phyloP scores from a whole-genome alignment of 2,888 invertebrate species.

The Orchesella flavescens region DNA sequence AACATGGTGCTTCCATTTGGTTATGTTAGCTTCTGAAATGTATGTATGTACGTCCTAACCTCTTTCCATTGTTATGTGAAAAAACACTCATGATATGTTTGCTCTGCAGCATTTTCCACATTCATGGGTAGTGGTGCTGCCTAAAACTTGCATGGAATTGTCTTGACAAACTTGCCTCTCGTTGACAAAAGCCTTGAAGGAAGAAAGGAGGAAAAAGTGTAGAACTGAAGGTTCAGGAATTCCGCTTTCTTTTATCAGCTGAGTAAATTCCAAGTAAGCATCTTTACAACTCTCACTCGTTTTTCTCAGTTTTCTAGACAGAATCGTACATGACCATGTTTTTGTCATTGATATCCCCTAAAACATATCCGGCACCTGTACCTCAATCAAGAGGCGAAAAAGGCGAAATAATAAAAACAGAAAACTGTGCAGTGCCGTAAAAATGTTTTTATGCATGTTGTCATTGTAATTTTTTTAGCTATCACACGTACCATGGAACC shows the following conservation, averaged over 20 bases:
- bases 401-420: not conserved
- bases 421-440: not conserved
- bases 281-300: not conserved
- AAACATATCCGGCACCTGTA: conserved; percentile 37
- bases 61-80: too few relatives aligned
- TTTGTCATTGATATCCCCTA: conserved; percentile 13
- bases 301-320: too few relatives aligned
- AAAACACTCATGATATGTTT: too few relatives aligned
- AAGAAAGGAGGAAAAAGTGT: not conserved
- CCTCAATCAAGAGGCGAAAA: not conserved
- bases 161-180: too few relatives aligned
- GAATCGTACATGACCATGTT: not conserved
- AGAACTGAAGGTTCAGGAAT: not conserved
- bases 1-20: too few relatives aligned
- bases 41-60: too few relatives aligned
- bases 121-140: too few relatives aligned
- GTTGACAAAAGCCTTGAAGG: not conserved
- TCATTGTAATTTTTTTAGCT: not conserved
- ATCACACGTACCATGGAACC: not conserved
- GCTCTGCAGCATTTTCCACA: too few relatives aligned
- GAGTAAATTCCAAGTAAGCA: not conserved
- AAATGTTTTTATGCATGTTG: not conserved
- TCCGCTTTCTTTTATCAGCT: conserved; percentile 2
- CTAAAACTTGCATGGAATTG: too few relatives aligned
- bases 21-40: too few relatives aligned